Evolutionary conservation across 2,797 vertebrate genomes (phyloP).

Genomic region (Malacoraja senta): DNA sequence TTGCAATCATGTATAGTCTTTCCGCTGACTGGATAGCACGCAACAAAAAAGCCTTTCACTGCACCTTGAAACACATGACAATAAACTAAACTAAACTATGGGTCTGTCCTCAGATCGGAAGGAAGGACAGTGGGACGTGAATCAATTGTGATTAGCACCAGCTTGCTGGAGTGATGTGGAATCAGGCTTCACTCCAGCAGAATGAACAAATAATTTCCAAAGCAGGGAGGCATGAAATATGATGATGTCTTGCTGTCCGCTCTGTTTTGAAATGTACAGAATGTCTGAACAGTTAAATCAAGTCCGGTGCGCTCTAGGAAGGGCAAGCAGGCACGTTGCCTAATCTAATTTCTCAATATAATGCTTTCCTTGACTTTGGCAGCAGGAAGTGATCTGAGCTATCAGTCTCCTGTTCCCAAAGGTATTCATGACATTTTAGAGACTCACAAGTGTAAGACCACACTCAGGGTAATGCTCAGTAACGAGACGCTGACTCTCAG

Average conservation of each 20-base stretch:
- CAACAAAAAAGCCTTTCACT: too few species aligned
- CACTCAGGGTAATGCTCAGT: constrained; percentile 41
- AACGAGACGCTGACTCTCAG: constrained; percentile 40
- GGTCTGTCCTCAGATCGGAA: not conserved
- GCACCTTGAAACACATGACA: too few species aligned
- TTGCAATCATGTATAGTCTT: too few species aligned
- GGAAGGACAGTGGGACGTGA: not conserved
- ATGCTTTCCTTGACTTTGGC: constrained; percentile 16
- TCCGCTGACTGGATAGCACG: too few species aligned
- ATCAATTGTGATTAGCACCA: not conserved
- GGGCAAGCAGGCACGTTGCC: not conserved
- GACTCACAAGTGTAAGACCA: constrained; percentile 32
- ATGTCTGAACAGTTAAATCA: constrained; percentile 10
- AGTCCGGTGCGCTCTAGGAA: not conserved
- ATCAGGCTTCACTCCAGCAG: not conserved
- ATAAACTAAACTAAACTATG: too few species aligned
- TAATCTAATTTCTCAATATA: constrained; percentile 21
- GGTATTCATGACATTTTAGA: constrained; percentile 37
- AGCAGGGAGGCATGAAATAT: not conserved
- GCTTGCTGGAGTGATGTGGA: not conserved
- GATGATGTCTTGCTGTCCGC: not conserved
- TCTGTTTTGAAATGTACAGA: not conserved
- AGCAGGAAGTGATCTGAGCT: constrained; percentile 40
- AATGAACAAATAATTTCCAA: constrained; percentile 10
- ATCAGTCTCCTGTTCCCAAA: constrained; percentile 38